phyloP scores from a whole-genome alignment of 2,797 vertebrate genomes.

The Muraenolepis orangiensis region DNA sequence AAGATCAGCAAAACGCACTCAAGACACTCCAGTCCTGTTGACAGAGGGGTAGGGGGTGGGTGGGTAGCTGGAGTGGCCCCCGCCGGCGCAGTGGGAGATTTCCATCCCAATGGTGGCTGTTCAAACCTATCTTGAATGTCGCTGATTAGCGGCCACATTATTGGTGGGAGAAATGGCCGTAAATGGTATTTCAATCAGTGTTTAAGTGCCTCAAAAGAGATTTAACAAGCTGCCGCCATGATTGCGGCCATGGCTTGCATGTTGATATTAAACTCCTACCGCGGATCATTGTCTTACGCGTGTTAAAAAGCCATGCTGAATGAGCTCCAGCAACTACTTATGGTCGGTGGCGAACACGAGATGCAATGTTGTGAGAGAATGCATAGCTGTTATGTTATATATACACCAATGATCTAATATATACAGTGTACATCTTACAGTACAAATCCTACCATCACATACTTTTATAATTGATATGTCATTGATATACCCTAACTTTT shows the following conservation, averaged over 20 bases:
- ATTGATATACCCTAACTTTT: too few relatives aligned
- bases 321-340: neutral
- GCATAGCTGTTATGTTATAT: neutral
- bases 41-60: too few relatives aligned
- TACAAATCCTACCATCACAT: too few relatives aligned
- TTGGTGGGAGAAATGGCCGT: constrained; percentile 21
- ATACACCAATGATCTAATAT: neutral
- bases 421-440: neutral
- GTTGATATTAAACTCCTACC: constrained; percentile 31
- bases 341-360: neutral
- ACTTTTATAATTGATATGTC: too few relatives aligned
- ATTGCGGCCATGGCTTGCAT: constrained; percentile 28
- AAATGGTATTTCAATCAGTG: constrained; percentile 61
- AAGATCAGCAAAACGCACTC: constrained; percentile 43
- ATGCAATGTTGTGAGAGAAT: neutral
- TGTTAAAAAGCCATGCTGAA: constrained; percentile 25
- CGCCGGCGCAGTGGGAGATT: constrained; percentile 40
- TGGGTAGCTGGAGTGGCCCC: constrained; percentile 38
- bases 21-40: constrained; percentile 46
- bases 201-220: constrained; percentile 35
- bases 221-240: constrained; percentile 22
- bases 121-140: constrained; percentile 51
- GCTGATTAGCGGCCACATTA: constrained; percentile 39
- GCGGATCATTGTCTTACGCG: constrained; percentile 42
- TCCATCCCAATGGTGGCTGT: constrained; percentile 52